Evolutionary conservation across 1,140 invertebrate genomes (phyloP), one percentile per base, ranked within the genome.

Genomic region (Pogonus chalceus): DNA sequence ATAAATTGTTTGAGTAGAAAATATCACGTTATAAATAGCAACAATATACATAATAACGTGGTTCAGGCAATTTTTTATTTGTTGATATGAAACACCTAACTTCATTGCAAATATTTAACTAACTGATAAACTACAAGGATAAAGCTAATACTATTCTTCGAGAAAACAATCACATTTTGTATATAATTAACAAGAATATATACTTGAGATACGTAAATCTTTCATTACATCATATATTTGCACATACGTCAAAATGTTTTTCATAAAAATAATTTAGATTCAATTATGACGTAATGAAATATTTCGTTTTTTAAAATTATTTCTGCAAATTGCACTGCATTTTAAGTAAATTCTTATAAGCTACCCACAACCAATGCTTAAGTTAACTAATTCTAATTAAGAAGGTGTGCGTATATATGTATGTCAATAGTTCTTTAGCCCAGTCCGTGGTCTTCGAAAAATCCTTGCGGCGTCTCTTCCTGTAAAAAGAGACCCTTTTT

Each of bases 401-500:
- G n/a, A n/a, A n/a, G n/a, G n/a, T n/a, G n/a, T n/a, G n/a, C n/a
- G n/a, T n/a, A n/a, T n/a, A n/a, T n/a, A n/a, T n/a, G n/a, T n/a
- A n/a, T n/a, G n/a, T n/a, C n/a, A n/a, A n/a, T n/a, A n/a, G n/a
- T n/a, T n/a, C n/a, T 58, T 73, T 92, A 98, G 66, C 95, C 95
- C 60, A 98, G 82, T 58, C 95, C 94, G 71, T 97, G 92, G 78
- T 98, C 95, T 72, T 98, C 95, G 72, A 98, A 98, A 76, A 98
- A 95, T 66, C 94, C 93, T 77, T 97, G 94, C 47, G 92, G 93
- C 37, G 94, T 97, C 79, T 97, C 94, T 76, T 98, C 95, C 93
- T 98, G 79, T 69, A 88, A 90, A 73, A 79, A 75, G 76, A 73
- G 66, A 67, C 60, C 68, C 18, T 4, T 7, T 43, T 43, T 43